Evolutionary conservation across 30 jellyfish, hydroid and myxozoan genomes (phyloP), one percentile per base, ranked within the genome.

Genomic region (Nemopilema nomurai): DNA sequence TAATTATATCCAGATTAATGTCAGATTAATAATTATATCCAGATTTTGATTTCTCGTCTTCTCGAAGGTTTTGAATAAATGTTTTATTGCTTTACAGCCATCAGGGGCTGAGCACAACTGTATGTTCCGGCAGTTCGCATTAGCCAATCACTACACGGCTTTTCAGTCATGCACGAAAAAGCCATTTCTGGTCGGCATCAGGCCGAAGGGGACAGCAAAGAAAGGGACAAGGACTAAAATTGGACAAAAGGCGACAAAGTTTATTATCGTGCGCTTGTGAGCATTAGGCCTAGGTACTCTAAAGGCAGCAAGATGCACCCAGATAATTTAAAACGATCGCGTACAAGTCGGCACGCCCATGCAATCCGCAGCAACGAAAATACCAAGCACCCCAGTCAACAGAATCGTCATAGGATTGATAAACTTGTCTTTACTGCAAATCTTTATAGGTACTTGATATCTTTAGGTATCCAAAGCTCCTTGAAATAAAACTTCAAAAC

Each of bases 201-300:
- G 91, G 30, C 86, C 71, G 16, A 83, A 25, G 31, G 91, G 91
- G 16, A 51, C 78, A 8, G 65, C 71, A 41, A 83, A 71, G 62
- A 83, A 62, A 52, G 91, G 81, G 1, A 26, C 74, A 71, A 71
- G 91, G 86, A 83, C 91, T 72, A 62, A 66, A 28, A 77, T 67
- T n/a, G 86, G 86, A 24, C 91, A 83, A 68, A 27, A 68, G 1
- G 91, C 91, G 51, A 51, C 91, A 19, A 83, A 83, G 33, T 83
- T 83, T 30, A 62, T 83, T 19, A 75, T 71, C 49, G 25, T 83
- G 16, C 50, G 80, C 70, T 71, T 72, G 21, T 62, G 68, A 83
- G 26, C 51, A 0, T 24, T 41, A 41, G 6, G 6, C 6, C 13
- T 3, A 41, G 57, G 13, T 13, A 41, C 57, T 41, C 13, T 41